These are phyloP conservation scores for Hermaeophaga mercurialis DNA, from an alignment of 2,888 invertebrate species.

Conservation along the genomic window DNA sequence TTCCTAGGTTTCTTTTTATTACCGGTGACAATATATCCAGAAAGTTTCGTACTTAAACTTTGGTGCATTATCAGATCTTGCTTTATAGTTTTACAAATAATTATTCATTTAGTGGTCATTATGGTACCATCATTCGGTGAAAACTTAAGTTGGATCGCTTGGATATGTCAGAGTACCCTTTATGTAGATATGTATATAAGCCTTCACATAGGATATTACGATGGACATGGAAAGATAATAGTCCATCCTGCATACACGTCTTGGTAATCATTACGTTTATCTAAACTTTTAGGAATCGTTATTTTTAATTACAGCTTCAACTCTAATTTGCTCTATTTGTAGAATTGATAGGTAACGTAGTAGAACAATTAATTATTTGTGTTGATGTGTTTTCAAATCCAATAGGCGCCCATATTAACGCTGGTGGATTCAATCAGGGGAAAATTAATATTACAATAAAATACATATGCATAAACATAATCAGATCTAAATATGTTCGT, in stretches of 20 bases:
- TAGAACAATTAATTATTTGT: neutral
- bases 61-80: slow-evolving; percentile 40
- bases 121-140: slow-evolving; percentile 18
- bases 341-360: no score
- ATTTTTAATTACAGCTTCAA: slow-evolving; percentile 5
- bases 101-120: slow-evolving; percentile 17
- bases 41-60: slow-evolving; percentile 43
- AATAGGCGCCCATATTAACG: no score
- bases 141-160: slow-evolving; percentile 26
- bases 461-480: no score
- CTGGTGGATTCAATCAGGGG: no score
- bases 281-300: no score
- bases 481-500: no score
- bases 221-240: slow-evolving; percentile 24
- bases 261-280: no score
- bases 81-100: slow-evolving; percentile 18
- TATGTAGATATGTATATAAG: slow-evolving; percentile 34
- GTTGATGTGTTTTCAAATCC: no score
- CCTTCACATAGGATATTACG: slow-evolving; percentile 30
- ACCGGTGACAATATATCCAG: slow-evolving; percentile 46
- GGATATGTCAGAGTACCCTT: slow-evolving; percentile 26
- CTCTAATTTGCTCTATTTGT: no score
- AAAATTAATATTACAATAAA: no score
- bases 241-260: slow-evolving; percentile 30
- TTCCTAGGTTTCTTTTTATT: slow-evolving; percentile 42